A percentile compares a stretch with the other conserved stretches of the same genome.
These are phyloP conservation scores for Habrosyne pyritoides DNA, from an alignment of 2,888 invertebrate genomes.

Conservation along the genomic window DNA sequence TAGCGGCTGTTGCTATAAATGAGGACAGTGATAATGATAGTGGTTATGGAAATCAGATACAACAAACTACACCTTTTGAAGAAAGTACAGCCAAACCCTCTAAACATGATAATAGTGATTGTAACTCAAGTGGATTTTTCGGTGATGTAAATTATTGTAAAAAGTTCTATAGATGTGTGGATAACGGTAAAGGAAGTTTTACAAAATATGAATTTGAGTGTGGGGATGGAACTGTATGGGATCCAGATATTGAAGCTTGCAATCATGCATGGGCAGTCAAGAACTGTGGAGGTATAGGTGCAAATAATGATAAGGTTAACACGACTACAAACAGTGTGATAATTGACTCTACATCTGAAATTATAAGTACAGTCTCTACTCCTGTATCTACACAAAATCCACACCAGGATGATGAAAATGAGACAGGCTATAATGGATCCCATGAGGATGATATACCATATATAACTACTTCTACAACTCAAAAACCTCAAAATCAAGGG, in stretches of 20 bases:
- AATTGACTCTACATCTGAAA: constrained; percentile 17
- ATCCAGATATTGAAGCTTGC: constrained; percentile 80
- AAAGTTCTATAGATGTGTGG: constrained; percentile 87
- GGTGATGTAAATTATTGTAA: constrained; percentile 83
- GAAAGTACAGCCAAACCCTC: constrained; percentile 25
- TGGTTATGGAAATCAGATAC: constrained; percentile 33
- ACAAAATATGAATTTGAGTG: constrained; percentile 86
- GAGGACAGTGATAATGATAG: constrained; percentile 32
- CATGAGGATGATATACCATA: constrained; percentile 21
- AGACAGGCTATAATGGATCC: constrained; percentile 38
- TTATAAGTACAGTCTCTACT: constrained; percentile 25
- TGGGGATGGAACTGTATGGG: constrained; percentile 87
- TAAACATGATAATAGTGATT: constrained; percentile 18
- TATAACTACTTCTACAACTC: constrained; percentile 23
- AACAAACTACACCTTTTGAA: constrained; percentile 18
- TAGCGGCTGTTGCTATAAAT: constrained; percentile 19
- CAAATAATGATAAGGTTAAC: constrained; percentile 22
- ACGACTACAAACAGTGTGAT: constrained; percentile 24
- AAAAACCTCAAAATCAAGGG: constrained; percentile 17
- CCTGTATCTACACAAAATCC: constrained; percentile 25
- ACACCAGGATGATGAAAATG: constrained; percentile 33
- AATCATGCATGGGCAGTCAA: constrained; percentile 83
- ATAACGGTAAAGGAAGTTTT: constrained; percentile 83
- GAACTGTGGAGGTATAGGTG: constrained; percentile 41
- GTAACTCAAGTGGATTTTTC: constrained; percentile 75